Base-by-base conservation (phyloP, 1,140 invertebrate genomes). In the Pemphigus obesinymphae region DNA sequence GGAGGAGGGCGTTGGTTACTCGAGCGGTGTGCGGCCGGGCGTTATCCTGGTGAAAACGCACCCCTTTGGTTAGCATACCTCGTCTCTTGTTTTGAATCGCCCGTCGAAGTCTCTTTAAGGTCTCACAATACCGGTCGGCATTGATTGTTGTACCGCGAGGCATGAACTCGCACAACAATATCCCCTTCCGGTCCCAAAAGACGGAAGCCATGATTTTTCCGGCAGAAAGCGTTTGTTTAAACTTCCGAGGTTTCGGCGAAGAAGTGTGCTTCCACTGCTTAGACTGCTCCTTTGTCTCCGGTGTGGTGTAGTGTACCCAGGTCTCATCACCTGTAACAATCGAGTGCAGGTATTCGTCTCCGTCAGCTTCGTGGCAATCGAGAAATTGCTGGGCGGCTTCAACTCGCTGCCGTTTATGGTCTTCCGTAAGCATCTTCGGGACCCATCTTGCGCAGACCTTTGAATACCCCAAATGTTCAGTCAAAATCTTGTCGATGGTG, bases 1-100 rank as follows among this genome's bases (percentile, higher is more conserved):
- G 23, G 81, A 84, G 45, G 48, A 83, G 48, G 13, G 80, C 68
- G 45, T 82, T 50, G 26, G 85, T 86, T 29, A 61, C 1, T 40
- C 17, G 23, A 63, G 83, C 83, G 55, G 83, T 76, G 82, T 88
- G 86, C 26, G 85, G 85, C 48, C 84, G 83, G 15, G 86, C 85
- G 82, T 87, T 88, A 84, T 88, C 87, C 82, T 87, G 85, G 20
- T 84, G 81, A 17, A 86, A 68, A 70, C 84, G 68, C 55, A 86
- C 53, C 15, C 53, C 26, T 40, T 40, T 40, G 37, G 37, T 40
- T 5, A 40, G 37, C 8, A 3, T 40, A 3, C 37, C 37, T 40
- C 37, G 8, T 20, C 53, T 58, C 26, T 58, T 58, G 26, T 58
- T 58, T 11, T 68, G 53, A 3, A 58, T 26, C 26, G n/a, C 53